phyloP scores from a whole-genome alignment of 1,140 invertebrate genomes.

The Maniola jurtina region DNA sequence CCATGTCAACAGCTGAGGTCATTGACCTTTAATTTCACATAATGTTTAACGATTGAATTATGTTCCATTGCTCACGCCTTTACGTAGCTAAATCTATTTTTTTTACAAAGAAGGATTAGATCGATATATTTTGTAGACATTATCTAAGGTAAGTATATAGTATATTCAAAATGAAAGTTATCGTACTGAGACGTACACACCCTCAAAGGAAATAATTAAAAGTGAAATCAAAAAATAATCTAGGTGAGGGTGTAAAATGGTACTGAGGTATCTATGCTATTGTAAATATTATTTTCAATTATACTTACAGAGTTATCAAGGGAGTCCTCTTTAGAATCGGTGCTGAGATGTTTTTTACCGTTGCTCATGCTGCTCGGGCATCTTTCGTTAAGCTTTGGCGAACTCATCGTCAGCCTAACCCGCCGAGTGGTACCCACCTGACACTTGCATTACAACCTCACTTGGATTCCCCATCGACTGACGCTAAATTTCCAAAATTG shows the following conservation, averaged over 20 bases:
- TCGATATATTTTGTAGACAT: too few species aligned
- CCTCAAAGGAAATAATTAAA: too few species aligned
- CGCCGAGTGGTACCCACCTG: constrained; percentile 1
- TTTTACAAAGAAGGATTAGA: too few species aligned
- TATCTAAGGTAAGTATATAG: too few species aligned
- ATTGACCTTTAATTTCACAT: too few species aligned
- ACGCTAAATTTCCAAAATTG: constrained; percentile 9
- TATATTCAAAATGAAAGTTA: too few species aligned
- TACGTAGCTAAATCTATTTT: too few species aligned
- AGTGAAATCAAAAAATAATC: neutral
- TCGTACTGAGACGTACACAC: too few species aligned
- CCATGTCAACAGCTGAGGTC: too few species aligned
- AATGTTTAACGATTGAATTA: too few species aligned
- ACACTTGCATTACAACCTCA: constrained; percentile 17
- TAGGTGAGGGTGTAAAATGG: neutral
- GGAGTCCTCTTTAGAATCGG: constrained; percentile 65
- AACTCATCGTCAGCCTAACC: constrained; percentile 51
- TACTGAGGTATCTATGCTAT: neutral
- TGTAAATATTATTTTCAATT: neutral
- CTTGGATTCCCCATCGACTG: constrained; percentile 5
- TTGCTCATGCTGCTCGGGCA: constrained; percentile 65
- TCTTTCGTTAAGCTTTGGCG: constrained; percentile 65
- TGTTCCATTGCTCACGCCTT: too few species aligned
- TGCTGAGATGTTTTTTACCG: constrained; percentile 58
- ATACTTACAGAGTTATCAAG: constrained; percentile 68